These are phyloP conservation scores for Nasonia vitripennis DNA, from an alignment of 1,140 invertebrate species.

Conservation along the genomic window DNA sequence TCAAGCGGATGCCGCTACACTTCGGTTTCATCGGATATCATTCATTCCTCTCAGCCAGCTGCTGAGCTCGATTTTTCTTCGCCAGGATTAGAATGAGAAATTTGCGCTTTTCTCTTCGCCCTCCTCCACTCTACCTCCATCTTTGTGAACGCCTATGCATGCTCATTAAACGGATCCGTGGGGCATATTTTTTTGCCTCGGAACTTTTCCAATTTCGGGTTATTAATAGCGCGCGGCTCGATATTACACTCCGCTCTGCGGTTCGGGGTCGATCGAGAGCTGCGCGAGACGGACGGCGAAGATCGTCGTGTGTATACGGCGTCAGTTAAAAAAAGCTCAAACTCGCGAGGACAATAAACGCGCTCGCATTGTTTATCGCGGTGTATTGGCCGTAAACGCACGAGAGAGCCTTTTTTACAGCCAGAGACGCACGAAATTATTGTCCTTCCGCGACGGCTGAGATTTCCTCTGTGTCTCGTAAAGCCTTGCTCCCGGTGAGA, in stretches of 20 bases:
- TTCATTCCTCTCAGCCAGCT: neutral
- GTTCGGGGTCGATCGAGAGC: no score
- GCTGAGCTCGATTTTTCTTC: constrained; percentile 35
- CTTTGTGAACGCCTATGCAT: neutral
- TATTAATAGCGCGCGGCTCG: no score
- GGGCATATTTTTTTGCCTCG: no score
- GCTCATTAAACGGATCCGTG: neutral
- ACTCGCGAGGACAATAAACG: constrained; percentile 49
- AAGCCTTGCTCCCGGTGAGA: constrained; percentile 49
- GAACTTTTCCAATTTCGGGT: no score
- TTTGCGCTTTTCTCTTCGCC: neutral
- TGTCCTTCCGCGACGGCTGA: constrained; percentile 44
- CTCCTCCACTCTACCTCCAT: neutral
- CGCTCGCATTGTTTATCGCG: constrained; percentile 52
- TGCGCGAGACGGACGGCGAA: no score
- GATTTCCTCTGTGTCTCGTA: constrained; percentile 63
- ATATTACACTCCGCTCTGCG: no score
- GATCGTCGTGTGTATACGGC: no score
- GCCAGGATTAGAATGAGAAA: constrained; percentile 31
- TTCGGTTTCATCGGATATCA: constrained; percentile 40
- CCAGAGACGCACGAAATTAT: constrained; percentile 47
- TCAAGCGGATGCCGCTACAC: neutral
- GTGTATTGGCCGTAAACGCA: constrained; percentile 52
- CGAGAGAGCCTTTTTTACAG: constrained; percentile 53
- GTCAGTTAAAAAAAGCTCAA: neutral